Percentiles rank a stretch among this genome's conserved stretches.
These are phyloP conservation scores for Smutsia temminckii DNA, from an alignment of 2,797 vertebrate species.

Conservation along the genomic window DNA sequence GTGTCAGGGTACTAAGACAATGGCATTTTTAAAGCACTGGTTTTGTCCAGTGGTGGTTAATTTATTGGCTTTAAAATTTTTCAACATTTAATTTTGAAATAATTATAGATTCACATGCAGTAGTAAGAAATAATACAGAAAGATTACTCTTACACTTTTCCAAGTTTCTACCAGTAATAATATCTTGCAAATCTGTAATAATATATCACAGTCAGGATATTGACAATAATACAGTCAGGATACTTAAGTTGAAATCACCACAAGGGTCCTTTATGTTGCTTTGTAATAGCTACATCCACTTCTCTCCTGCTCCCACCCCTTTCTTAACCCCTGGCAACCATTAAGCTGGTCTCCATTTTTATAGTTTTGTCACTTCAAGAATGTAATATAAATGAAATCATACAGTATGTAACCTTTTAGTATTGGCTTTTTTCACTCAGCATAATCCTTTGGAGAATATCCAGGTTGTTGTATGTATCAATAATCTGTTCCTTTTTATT, in stretches of 20 bases:
- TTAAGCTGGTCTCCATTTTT: neutral
- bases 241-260: neutral
- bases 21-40: neutral
- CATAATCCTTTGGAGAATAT: conserved; percentile 1
- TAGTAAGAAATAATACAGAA: neutral
- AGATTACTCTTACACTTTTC: neutral
- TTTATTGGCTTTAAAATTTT: neutral
- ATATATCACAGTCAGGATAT: neutral
- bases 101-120: neutral
- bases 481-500: neutral
- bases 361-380: conserved; percentile 13
- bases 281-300: neutral
- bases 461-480: neutral
- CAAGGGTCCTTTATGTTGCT: neutral
- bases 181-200: neutral
- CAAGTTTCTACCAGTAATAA: neutral
- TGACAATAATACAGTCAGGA: neutral
- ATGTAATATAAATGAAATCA: conserved; percentile 3
- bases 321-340: neutral
- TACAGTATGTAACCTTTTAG: neutral
- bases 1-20: neutral
- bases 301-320: neutral
- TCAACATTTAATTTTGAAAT: neutral
- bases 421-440: neutral
- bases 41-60: neutral